phyloP scores from a whole-genome alignment of 2,888 invertebrate genomes.

The Lasioglossum figueresi region DNA sequence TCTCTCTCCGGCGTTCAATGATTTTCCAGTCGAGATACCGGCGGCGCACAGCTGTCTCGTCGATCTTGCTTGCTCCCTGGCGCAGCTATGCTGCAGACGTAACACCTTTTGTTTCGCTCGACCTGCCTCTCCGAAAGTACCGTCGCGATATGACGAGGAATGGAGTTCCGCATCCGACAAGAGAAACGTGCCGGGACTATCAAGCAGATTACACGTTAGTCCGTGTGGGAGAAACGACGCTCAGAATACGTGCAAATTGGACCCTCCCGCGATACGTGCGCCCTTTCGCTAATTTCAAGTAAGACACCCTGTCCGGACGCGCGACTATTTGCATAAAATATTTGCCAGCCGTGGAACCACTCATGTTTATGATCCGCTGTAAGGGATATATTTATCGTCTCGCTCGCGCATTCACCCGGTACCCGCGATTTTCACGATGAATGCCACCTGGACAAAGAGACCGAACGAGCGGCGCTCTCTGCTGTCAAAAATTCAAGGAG shows the following conservation, averaged over 20 bases:
- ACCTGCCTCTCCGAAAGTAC: constrained; percentile 50
- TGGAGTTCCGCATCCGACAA: constrained; percentile 61
- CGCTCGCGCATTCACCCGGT: neutral
- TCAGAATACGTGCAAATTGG: constrained; percentile 65
- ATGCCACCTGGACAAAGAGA: neutral
- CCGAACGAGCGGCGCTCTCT: neutral
- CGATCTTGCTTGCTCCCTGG: constrained; percentile 29
- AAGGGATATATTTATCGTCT: constrained; percentile 6
- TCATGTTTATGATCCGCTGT: neutral
- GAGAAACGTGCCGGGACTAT: constrained; percentile 68
- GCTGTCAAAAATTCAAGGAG: neutral
- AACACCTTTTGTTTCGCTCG: constrained; percentile 67
- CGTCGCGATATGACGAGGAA: constrained; percentile 49
- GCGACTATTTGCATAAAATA: constrained; percentile 24
- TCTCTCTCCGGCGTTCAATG: constrained; percentile 26
- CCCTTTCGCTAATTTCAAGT: constrained; percentile 51
- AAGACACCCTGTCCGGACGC: constrained; percentile 26
- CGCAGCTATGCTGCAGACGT: constrained; percentile 21
- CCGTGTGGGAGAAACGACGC: constrained; percentile 54
- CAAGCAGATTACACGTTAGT: constrained; percentile 71
- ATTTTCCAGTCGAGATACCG: constrained; percentile 37
- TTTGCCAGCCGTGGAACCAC: neutral
- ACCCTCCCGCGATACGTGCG: constrained; percentile 43
- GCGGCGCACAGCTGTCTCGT: constrained; percentile 36
- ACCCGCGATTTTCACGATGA: neutral